A percentile compares a stretch with the other conserved stretches of the same genome.
Conservation (phyloP, 1,140 invertebrate species). For the honey bee (Apis mellifera) region Amel_HAv3.1 CM009935.2:7694001-7694500, state of each 20-base stretch:
- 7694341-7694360: no score
- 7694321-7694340: no score
- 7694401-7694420: no score
- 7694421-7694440: no score
- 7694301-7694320: no score
- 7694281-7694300: no score
- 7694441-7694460: not conserved
- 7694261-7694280: no score
- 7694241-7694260: not conserved
- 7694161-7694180: constrained; percentile 8
- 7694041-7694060: constrained; percentile 74
- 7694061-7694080: constrained; percentile 79
- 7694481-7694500: constrained; percentile 17
- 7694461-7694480: constrained; percentile 42
- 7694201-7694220: constrained; percentile 7
- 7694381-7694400: no score
- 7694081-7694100: constrained; percentile 62
- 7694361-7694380: no score
- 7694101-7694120: constrained; percentile 73
- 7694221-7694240: not conserved
- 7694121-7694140: constrained; percentile 66
- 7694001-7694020: constrained; percentile 69
- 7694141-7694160: constrained; percentile 30
- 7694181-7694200: constrained; percentile 44
- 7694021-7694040: constrained; percentile 70